Base-by-base conservation (phyloP, 2,797 vertebrate genomes). In the Phoebastria nigripes region DNA sequence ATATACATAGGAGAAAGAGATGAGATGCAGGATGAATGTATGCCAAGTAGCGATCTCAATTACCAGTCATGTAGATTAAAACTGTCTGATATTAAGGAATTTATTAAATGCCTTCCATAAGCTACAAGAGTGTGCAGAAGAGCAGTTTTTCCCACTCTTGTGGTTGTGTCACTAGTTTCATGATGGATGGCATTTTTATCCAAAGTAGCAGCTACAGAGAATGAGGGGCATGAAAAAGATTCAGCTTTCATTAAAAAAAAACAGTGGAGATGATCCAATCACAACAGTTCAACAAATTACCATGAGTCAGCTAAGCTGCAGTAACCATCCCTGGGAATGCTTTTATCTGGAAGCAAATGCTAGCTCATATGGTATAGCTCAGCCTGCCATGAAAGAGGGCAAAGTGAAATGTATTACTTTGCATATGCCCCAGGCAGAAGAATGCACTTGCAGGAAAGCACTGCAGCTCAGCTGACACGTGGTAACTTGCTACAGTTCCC, bases 71-170 rank as follows among this genome's bases (percentile, higher is more conserved):
- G 70, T 88, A 86, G 82, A 94, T 95, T 95, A 95, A 95, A 94
- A 82, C 46, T 1, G 7, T 54, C 86, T 83, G 87, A 91, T 97
- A 93, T 81, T 83, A 74, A 70, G 54, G 81, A 87, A 95, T 94
- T 94, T 94, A 95, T 95, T 95, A 96, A 94, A 96, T 52, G 56
- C 65, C 51, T 96, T 92, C 87, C 89, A 72, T 71, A 71, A 91
- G 56, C 46, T 69, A 37, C 5, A 10, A 81, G 69, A 87, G 59
- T 33, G 18, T 80, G 55, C 61, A 89, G 87, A 74, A 79, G 65
- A 87, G 71, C 65, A 61, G 46, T 49, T 92, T 92, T 95, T 61
- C 82, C 83, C 65, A 72, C 52, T 91, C 69, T 44, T 78, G 62
- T 73, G 86, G 37, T 52, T 88, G 51, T 92, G 67, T 69, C 90